Evolutionary conservation across 2,797 vertebrate species (phyloP).

Genomic region (Cossypha polioptera): DNA sequence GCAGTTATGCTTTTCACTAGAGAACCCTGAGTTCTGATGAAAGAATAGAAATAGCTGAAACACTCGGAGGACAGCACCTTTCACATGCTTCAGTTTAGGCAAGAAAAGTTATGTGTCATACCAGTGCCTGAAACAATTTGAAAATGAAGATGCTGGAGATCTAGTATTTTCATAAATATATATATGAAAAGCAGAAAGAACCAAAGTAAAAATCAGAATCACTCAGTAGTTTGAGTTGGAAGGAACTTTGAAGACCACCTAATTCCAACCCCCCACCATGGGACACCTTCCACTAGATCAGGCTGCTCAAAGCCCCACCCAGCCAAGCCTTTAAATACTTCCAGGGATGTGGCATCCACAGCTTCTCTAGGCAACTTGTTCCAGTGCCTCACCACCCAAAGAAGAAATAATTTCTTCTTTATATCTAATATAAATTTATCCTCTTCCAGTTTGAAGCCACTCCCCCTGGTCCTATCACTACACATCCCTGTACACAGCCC

Average conservation of each 20-base stretch:
- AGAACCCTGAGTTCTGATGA: neutral
- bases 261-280: neutral
- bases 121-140: accelerated
- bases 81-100: neutral
- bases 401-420: neutral
- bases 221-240: neutral
- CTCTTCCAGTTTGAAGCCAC: neutral
- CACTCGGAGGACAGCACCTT: neutral
- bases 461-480: too few species aligned
- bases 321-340: neutral
- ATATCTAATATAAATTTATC: neutral
- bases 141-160: neutral
- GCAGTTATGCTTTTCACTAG: neutral
- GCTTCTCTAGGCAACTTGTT: neutral
- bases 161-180: neutral
- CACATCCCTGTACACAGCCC: neutral
- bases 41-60: neutral
- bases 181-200: neutral
- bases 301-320: neutral
- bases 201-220: neutral
- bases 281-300: neutral
- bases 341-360: neutral
- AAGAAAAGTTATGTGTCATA: neutral
- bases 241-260: neutral
- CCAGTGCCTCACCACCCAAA: neutral